Conservation (phyloP, 2,113 vertebrate species). For the Ceyx melanurus region DNA sequence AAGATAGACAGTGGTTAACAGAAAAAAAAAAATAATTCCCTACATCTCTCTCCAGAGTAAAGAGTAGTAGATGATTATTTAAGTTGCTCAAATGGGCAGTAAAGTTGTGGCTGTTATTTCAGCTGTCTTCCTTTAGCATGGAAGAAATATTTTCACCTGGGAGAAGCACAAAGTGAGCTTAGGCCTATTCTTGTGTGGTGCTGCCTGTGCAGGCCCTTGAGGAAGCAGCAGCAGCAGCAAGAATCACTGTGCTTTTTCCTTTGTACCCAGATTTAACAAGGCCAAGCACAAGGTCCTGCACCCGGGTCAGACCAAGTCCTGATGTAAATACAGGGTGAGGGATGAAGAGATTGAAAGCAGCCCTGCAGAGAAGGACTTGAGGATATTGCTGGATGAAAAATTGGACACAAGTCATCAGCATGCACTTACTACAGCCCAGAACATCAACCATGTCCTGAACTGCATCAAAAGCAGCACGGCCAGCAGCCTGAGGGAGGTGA, state of each 20-base stretch:
- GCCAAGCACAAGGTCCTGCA: neutral
- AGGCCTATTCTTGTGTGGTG: neutral
- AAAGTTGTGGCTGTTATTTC: neutral
- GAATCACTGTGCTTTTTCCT: neutral
- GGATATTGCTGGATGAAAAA: no score
- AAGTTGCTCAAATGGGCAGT: neutral
- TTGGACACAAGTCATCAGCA: no score
- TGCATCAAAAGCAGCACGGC: no score
- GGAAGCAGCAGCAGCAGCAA: neutral
- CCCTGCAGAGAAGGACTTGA: no score
- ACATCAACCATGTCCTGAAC: no score
- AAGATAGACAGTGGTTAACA: neutral
- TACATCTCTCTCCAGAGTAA: neutral
- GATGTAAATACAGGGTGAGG: no score
- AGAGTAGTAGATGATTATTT: neutral
- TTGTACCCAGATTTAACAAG: neutral
- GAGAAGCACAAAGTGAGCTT: neutral
- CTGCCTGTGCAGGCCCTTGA: neutral
- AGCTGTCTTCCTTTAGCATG: neutral
- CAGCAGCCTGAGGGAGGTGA: neutral
- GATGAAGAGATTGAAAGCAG: no score
- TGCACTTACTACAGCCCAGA: no score
- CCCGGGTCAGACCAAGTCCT: no score
- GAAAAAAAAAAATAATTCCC: neutral
- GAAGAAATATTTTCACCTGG: neutral